Evolutionary conservation across 2,888 invertebrate species (phyloP).

Genomic region (Arenicola marina): DNA sequence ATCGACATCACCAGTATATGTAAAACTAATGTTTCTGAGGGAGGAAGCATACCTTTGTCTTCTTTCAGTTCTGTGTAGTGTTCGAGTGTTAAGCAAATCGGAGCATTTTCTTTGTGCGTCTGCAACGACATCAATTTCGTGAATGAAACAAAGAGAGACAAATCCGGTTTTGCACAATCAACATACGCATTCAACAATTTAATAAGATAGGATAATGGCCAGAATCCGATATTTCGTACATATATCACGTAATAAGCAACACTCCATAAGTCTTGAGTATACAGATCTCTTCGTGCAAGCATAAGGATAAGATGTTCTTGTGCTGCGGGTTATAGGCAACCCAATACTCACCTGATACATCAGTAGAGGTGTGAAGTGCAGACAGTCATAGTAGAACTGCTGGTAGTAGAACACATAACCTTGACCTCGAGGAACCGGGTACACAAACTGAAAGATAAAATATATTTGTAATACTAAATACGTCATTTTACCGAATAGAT

Average conservation of each 20-base stretch:
- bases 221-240: too few relatives aligned
- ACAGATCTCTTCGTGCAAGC: too few relatives aligned
- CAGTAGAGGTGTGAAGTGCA: slow-evolving; percentile 54
- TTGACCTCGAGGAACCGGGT: slow-evolving; percentile 52
- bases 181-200: too few relatives aligned
- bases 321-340: too few relatives aligned
- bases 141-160: slow-evolving; percentile 1
- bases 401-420: slow-evolving; percentile 56
- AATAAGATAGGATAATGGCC: too few relatives aligned
- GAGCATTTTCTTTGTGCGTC: slow-evolving; percentile 52
- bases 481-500: too few relatives aligned
- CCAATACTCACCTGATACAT: slow-evolving; percentile 48
- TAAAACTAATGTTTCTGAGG: neutral
- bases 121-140: slow-evolving; percentile 31
- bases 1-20: neutral
- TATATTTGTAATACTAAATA: too few relatives aligned
- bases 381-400: slow-evolving; percentile 48
- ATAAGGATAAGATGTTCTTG: too few relatives aligned
- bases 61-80: slow-evolving; percentile 55
- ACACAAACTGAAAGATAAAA: too few relatives aligned
- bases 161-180: neutral
- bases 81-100: slow-evolving; percentile 48
- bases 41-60: slow-evolving; percentile 44
- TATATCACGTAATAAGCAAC: neutral
- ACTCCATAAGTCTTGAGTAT: neutral